Percentiles rank a stretch among this genome's conserved stretches.
phyloP scores from a whole-genome alignment of 1,140 invertebrate genomes.

The Sesamia nonagrioides region DNA sequence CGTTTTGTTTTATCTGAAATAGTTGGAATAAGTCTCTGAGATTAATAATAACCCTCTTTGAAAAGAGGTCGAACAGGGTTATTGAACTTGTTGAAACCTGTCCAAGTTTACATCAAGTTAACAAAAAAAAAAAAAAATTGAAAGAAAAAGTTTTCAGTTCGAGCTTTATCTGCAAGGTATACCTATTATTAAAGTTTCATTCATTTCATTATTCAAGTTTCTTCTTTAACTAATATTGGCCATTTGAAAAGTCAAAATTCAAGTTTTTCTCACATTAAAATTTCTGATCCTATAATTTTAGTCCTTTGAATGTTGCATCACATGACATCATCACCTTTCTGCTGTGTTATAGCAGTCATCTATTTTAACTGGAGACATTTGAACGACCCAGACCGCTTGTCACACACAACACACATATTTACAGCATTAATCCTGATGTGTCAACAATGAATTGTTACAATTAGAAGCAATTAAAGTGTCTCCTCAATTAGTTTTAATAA shows the following conservation, averaged over 20 bases:
- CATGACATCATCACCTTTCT: too few species aligned
- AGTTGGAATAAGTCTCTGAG: slow-evolving; percentile 18
- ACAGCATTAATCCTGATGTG: not conserved
- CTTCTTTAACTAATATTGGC: too few species aligned
- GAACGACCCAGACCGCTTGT: too few species aligned
- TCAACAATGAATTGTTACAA: slow-evolving; percentile 25
- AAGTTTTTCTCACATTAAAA: too few species aligned
- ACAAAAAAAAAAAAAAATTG: not conserved
- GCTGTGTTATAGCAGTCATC: too few species aligned
- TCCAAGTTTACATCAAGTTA: slow-evolving; percentile 36
- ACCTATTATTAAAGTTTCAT: too few species aligned
- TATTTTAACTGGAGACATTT: too few species aligned
- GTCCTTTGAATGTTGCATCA: too few species aligned
- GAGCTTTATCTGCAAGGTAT: not conserved
- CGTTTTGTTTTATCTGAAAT: slow-evolving; percentile 29
- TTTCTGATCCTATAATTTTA: too few species aligned
- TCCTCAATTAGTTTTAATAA: slow-evolving; percentile 19
- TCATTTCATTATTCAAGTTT: too few species aligned
- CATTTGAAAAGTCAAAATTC: too few species aligned
- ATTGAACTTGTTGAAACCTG: slow-evolving; percentile 74
- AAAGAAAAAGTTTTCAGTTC: not conserved
- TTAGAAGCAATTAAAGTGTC: slow-evolving; percentile 30
- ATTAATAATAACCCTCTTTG: slow-evolving; percentile 8
- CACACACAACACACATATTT: slow-evolving; percentile 1
- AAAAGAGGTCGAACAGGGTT: slow-evolving; percentile 60